phyloP scores from a whole-genome alignment of 2,113 vertebrate genomes.

The Prolemur simus region DNA sequence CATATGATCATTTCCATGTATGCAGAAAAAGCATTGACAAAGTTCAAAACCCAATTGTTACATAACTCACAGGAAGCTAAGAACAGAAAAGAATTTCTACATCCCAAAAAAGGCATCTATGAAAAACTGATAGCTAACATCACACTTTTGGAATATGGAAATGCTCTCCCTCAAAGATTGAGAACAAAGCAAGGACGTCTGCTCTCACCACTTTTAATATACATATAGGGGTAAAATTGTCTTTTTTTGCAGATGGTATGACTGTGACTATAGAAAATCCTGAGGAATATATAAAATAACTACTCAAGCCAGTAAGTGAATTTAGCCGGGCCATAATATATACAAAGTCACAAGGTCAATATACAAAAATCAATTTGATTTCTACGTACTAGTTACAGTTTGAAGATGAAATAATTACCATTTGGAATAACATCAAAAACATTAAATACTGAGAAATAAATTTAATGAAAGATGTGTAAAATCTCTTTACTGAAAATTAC shows the following conservation, averaged over 20 bases:
- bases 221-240: background rate
- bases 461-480: background rate
- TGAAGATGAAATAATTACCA: background rate
- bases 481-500: background rate
- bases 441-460: background rate
- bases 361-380: background rate
- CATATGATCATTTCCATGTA: background rate
- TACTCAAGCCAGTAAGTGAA: background rate
- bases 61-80: background rate
- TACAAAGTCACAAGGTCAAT: background rate
- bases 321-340: background rate
- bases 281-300: background rate
- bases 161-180: background rate
- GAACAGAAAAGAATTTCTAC: background rate
- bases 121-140: too few relatives aligned
- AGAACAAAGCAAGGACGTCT: background rate
- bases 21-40: background rate
- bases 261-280: background rate
- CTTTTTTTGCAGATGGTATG: background rate
- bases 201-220: background rate
- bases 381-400: background rate
- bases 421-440: background rate
- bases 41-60: background rate
- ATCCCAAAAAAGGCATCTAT: too few relatives aligned
- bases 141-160: too few relatives aligned